phyloP scores from a whole-genome alignment of 2,888 invertebrate species.

The Ophion costatus region DNA sequence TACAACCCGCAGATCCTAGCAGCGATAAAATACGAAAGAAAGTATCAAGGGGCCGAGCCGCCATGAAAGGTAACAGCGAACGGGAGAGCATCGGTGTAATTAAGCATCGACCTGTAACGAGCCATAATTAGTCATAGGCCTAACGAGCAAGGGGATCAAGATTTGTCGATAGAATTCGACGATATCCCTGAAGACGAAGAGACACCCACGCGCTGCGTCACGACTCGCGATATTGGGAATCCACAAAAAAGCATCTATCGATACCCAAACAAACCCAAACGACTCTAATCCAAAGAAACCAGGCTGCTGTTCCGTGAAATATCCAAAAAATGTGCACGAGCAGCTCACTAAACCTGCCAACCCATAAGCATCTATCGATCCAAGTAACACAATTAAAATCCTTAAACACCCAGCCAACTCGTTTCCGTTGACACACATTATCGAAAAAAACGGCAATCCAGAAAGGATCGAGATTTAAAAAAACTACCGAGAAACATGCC shows the following conservation, averaged over 20 bases:
- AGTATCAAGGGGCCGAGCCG: conserved; percentile 70
- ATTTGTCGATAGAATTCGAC: conserved; percentile 75
- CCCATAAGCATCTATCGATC: neutral
- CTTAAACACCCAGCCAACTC: conserved; percentile 36
- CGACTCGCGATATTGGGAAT: conserved; percentile 34
- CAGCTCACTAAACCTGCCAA: neutral
- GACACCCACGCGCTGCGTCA: conserved; percentile 68
- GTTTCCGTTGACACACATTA: neutral
- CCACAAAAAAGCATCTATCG: neutral
- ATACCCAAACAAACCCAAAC: neutral
- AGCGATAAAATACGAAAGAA: conserved; percentile 76
- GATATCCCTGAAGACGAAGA: conserved; percentile 70
- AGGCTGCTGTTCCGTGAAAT: neutral
- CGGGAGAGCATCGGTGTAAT: conserved; percentile 72
- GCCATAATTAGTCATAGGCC: conserved; percentile 80
- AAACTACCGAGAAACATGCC: neutral
- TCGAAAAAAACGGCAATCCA: neutral
- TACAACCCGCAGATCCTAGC: conserved; percentile 75
- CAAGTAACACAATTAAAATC: conserved; percentile 12
- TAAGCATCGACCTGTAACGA: conserved; percentile 81
- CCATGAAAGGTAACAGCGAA: conserved; percentile 69
- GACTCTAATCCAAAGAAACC: neutral
- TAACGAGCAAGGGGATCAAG: conserved; percentile 76
- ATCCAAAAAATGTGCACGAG: neutral
- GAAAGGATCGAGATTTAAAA: neutral